Conservation (phyloP, 2,888 invertebrate genomes). For the Parelbella ahira region DNA sequence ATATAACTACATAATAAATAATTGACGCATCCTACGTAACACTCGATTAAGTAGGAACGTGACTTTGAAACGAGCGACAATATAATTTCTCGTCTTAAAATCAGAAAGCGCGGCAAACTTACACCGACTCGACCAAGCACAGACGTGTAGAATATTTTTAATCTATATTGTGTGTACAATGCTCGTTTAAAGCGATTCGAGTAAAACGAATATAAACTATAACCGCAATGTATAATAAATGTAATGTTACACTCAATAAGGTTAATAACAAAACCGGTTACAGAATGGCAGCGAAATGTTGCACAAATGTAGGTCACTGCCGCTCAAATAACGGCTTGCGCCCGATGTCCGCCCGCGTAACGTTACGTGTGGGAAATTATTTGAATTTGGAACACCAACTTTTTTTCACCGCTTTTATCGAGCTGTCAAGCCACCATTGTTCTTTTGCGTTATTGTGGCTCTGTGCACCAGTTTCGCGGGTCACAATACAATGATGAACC, state of each 20-base stretch:
- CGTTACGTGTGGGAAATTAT: constrained; percentile 81
- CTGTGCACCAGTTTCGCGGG: constrained; percentile 59
- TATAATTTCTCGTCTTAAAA: constrained; percentile 68
- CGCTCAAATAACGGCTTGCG: constrained; percentile 75
- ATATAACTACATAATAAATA: constrained; percentile 52
- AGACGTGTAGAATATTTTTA: constrained; percentile 10
- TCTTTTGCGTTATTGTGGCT: constrained; percentile 58
- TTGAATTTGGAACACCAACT: constrained; percentile 73
- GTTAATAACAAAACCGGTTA: constrained; percentile 58
- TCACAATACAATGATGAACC: constrained; percentile 36
- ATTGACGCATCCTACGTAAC: constrained; percentile 64
- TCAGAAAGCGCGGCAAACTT: constrained; percentile 74
- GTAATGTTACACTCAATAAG: constrained; percentile 45
- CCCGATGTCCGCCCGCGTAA: constrained; percentile 78
- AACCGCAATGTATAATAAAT: constrained; percentile 32
- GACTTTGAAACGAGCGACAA: constrained; percentile 59
- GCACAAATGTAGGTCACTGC: constrained; percentile 73
- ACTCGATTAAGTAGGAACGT: constrained; percentile 60
- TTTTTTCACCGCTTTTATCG: constrained; percentile 65
- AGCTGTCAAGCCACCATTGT: constrained; percentile 60
- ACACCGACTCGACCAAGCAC: constrained; percentile 33
- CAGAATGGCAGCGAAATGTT: constrained; percentile 56
- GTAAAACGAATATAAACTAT: constrained; percentile 35
- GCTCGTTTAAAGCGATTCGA: constrained; percentile 21
- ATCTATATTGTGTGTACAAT: constrained; percentile 36